A percentile compares a stretch with the other conserved stretches of the same genome.
Conservation (phyloP, 2,113 vertebrate genomes). For the Pangasianodon hypophthalmus region DNA sequence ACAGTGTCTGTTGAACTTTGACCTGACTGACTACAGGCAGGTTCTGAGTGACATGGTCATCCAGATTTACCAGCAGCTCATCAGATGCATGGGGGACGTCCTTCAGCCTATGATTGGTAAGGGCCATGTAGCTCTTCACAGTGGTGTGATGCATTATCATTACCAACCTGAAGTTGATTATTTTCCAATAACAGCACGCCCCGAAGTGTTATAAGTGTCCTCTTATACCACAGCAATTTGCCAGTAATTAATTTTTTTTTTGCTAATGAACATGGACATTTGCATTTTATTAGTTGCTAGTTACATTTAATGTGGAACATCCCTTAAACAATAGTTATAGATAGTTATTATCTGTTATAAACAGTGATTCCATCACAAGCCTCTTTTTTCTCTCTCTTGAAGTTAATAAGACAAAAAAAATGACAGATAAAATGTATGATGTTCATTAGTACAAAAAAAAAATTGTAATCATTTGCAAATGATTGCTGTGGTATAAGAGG, state of each 20-base stretch:
- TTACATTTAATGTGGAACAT: neutral
- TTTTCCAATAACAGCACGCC: no score
- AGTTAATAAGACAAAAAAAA: neutral
- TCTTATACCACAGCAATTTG: neutral
- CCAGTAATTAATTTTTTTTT: neutral
- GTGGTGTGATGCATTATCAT: neutral
- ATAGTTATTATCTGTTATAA: neutral
- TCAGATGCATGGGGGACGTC: conserved; percentile 85
- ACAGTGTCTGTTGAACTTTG: conserved; percentile 93
- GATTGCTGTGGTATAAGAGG: neutral
- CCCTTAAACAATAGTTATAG: neutral
- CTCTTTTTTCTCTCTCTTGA: neutral
- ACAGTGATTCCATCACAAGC: neutral
- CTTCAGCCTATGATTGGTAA: conserved; percentile 93
- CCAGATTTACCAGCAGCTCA: conserved; percentile 95
- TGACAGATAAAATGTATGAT: no score
- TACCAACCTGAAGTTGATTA: neutral
- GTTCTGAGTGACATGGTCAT: conserved; percentile 91
- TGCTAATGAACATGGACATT: neutral
- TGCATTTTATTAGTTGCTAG: neutral
- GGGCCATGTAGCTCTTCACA: neutral
- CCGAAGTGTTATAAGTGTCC: neutral
- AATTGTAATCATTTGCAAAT: neutral
- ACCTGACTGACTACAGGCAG: conserved; percentile 91
- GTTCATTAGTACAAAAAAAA: neutral